Evolutionary conservation across 2,888 invertebrate species (phyloP).

Genomic region (Spilarctia lutea): DNA sequence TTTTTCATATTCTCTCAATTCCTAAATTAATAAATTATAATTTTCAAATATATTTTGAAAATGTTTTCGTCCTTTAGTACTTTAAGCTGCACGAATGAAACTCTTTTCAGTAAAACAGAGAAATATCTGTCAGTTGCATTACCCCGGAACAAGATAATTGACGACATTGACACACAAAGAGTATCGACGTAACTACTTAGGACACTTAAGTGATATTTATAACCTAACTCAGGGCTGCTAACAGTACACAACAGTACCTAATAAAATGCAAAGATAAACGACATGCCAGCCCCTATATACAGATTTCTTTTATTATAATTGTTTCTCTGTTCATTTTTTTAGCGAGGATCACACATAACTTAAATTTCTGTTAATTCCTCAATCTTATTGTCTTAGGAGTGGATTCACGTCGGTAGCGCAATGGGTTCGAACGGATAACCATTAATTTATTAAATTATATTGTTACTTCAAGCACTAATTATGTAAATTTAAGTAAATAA

Average conservation of each 20-base stretch:
- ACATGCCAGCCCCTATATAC: neutral
- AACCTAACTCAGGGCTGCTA: neutral
- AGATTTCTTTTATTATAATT: neutral
- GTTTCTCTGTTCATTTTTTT: neutral
- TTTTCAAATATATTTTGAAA: too few species aligned
- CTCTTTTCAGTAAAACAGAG: too few species aligned
- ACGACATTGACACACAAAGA: neutral
- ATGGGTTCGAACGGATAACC: neutral
- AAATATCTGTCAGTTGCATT: too few species aligned
- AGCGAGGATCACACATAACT: neutral
- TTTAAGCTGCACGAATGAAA: too few species aligned
- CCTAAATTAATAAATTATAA: too few species aligned
- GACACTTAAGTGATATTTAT: neutral
- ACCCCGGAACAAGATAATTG: too few species aligned
- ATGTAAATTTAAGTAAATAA: too few species aligned
- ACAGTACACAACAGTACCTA: neutral
- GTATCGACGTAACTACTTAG: neutral
- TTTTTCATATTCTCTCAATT: too few species aligned
- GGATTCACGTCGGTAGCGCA: neutral
- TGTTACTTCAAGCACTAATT: too few species aligned
- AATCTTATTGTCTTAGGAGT: neutral
- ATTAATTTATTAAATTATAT: too few species aligned
- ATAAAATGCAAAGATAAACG: neutral
- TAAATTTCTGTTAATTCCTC: neutral
- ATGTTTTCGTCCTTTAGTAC: too few species aligned